phyloP scores from a whole-genome alignment of 1,140 invertebrate genomes.

The Heliconius melpomene region DNA sequence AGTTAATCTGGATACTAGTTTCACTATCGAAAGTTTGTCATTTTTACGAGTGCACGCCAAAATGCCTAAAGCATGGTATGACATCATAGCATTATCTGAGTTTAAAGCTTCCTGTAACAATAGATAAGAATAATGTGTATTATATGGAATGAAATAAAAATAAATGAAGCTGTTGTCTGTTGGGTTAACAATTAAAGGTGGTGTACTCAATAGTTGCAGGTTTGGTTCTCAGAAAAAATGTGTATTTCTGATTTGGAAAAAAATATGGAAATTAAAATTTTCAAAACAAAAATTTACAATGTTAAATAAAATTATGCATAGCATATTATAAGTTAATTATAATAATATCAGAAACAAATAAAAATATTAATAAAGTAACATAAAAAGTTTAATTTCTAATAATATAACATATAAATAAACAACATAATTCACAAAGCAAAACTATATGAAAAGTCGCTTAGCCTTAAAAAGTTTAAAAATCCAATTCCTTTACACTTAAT shows the following conservation, averaged over 20 bases:
- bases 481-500: background rate
- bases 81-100: constrained; percentile 91
- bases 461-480: background rate
- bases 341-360: no score
- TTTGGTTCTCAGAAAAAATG: no score
- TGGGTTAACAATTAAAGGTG: no score
- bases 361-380: no score
- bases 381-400: no score
- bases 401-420: no score
- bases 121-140: constrained; percentile 21
- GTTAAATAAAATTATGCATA: no score
- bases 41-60: constrained; percentile 96
- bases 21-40: constrained; percentile 97
- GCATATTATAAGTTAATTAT: no score
- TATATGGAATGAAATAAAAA: background rate
- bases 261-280: no score
- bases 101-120: constrained; percentile 81
- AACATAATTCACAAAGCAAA: background rate
- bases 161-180: background rate
- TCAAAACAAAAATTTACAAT: no score
- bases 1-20: constrained; percentile 95
- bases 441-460: background rate
- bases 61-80: constrained; percentile 99
- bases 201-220: no score
- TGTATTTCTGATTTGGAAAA: no score